These are phyloP conservation scores for Zaprionus davidi DNA, from an alignment of 1,140 invertebrate species.

Conservation along the genomic window DNA sequence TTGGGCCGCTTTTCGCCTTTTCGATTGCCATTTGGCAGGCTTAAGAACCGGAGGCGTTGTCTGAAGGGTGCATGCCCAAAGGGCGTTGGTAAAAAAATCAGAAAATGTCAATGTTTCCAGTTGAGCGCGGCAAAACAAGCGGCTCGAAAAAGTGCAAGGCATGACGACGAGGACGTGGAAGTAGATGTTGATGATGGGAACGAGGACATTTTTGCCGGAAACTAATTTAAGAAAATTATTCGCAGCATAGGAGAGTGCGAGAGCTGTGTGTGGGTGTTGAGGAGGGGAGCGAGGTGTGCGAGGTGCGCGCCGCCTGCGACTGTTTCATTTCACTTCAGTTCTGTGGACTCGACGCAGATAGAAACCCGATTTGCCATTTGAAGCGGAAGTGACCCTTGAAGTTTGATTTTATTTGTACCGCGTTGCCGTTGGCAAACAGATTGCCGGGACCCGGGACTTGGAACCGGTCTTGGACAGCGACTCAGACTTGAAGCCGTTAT, in stretches of 20 bases:
- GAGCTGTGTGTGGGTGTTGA: not conserved
- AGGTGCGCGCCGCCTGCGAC: slow-evolving; percentile 2
- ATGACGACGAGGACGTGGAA: not conserved
- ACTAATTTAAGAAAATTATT: slow-evolving; percentile 75
- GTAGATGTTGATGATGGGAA: not conserved
- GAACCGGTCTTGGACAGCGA: not conserved
- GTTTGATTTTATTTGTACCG: slow-evolving; percentile 78
- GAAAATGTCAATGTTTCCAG: slow-evolving; percentile 75
- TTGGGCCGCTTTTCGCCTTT: slow-evolving; percentile 19
- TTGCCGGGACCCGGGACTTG: slow-evolving; percentile 25
- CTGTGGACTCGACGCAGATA: slow-evolving; percentile 35
- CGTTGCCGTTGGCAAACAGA: slow-evolving; percentile 61
- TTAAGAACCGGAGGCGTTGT: not conserved
- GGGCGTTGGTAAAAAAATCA: slow-evolving; percentile 42
- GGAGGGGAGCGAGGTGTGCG: not conserved
- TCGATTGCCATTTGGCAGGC: slow-evolving; percentile 34
- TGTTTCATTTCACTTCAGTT: slow-evolving; percentile 56
- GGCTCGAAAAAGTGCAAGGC: slow-evolving; percentile 45
- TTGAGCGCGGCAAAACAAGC: slow-evolving; percentile 71
- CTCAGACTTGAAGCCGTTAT: not conserved
- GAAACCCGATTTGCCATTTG: slow-evolving; percentile 73
- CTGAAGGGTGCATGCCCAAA: slow-evolving; percentile 21
- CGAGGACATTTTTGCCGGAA: slow-evolving; percentile 63
- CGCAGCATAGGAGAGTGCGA: slow-evolving; percentile 18
- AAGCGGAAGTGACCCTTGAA: slow-evolving; percentile 81